Base-by-base conservation (phyloP, 2,888 invertebrate species). In the Agapetus fuscipes region DNA sequence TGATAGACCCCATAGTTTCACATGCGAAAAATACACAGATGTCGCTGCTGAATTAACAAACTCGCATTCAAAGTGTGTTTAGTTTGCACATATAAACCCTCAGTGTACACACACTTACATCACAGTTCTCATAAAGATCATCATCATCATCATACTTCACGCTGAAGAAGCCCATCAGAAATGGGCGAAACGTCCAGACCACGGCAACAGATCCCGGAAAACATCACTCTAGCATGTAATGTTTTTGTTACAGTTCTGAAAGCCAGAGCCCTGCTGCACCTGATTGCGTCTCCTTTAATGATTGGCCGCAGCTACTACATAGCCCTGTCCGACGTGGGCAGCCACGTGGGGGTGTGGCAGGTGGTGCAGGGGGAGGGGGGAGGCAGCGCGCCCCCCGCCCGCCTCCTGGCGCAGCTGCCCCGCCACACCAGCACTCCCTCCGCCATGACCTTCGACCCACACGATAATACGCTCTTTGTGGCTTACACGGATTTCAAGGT, bases 401-500 rank as follows among this genome's bases (percentile, higher is more conserved):
- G 14, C 11, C 33, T 48, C n/a, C 17, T 37, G 10, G 73, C 77
- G 42, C 71, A 72, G 34, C 60, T 91, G 49, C 91, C 91, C 0
- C 76, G 67, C 17, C 83, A 85, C 54, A 61, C 64, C 9, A 79
- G 74, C 44, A 71, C 80, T 25, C 80, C 83, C 1, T 83, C 84
- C 0, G 83, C 88, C 0, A 52, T 91, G 48, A 71, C 77, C 1
- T 67, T 90, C 29, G 78, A 83, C 53, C 67, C 72, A 12, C 58
- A 57, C 6, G 61, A 62, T 2, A 68, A 74, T 3, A 70, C 70
- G 29, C 58, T 91, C 5, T 71, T 87, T 20, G 68, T 84, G 7
- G 76, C 76, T 2, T 90, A 89, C 62, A 72, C 85, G 1, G 83
- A 93, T 65, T 82, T 83, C 52, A 83, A 79, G 74, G 86, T 85